Conservation (phyloP, 2,113 vertebrate species). For the Empidonax traillii region DNA sequence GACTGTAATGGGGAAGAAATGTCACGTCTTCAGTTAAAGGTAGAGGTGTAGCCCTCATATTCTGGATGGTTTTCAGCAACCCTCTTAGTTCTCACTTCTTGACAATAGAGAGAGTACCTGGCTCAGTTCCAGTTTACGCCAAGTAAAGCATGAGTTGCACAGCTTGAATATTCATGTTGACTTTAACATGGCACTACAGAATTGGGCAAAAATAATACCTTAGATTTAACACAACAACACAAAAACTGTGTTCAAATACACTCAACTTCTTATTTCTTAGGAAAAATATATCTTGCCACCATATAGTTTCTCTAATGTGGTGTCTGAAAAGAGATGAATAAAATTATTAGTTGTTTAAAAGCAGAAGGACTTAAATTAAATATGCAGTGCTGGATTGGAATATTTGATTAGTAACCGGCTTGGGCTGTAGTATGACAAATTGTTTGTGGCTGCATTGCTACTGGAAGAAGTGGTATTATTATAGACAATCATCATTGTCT, state of each 20-base stretch:
- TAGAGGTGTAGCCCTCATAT: background rate
- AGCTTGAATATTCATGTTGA: background rate
- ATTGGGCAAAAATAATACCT: background rate
- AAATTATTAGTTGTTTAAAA: background rate
- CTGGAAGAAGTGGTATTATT: background rate
- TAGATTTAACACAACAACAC: background rate
- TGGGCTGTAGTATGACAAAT: background rate
- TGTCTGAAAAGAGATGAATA: background rate
- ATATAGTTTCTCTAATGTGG: background rate
- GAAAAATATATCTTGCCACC: background rate
- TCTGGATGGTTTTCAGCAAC: background rate
- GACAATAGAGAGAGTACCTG: background rate
- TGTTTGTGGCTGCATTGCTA: background rate
- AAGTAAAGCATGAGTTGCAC: background rate
- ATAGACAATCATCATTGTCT: background rate
- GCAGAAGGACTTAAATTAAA: background rate
- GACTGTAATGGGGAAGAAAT: background rate
- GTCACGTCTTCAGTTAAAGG: background rate
- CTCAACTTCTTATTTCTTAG: background rate
- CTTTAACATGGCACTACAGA: background rate
- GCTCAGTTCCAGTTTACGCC: background rate
- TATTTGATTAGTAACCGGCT: constrained; percentile 4
- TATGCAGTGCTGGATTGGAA: background rate
- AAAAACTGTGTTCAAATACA: background rate
- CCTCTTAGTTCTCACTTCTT: background rate